A percentile compares a stretch with the other conserved stretches of the same genome.
phyloP scores from a whole-genome alignment of 35 echinoderm and acorn worm genomes.

The Heliocidaris erythrogramma region DNA sequence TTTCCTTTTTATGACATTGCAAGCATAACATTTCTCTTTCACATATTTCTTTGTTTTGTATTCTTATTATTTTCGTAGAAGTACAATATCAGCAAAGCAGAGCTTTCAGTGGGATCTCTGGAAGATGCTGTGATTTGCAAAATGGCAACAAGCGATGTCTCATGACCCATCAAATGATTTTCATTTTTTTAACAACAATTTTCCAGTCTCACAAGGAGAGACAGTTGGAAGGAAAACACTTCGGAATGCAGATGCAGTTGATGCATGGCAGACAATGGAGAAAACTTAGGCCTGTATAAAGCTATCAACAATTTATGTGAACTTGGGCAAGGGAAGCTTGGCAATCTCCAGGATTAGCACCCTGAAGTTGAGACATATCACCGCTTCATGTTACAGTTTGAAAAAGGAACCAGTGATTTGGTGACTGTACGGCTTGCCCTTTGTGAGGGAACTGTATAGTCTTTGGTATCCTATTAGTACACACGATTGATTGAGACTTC shows the following conservation, averaged over 20 bases:
- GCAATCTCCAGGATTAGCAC: neutral
- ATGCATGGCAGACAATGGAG: neutral
- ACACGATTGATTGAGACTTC: no score
- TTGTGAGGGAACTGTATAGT: no score
- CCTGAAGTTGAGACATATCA: neutral
- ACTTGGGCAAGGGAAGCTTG: no score
- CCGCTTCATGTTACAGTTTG: neutral
- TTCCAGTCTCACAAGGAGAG: no score
- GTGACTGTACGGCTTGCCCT: no score
- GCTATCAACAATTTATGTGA: neutral
- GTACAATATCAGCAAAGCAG: constrained; percentile 19
- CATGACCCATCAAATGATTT: neutral
- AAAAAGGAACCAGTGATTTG: no score
- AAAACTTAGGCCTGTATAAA: neutral
- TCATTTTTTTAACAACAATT: neutral
- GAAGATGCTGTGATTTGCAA: constrained; percentile 47
- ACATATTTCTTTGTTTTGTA: neutral
- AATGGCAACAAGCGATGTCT: constrained; percentile 41
- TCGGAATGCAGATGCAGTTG: no score
- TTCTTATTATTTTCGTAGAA: neutral
- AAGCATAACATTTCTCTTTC: no score
- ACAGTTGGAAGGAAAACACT: no score
- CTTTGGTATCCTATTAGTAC: no score
- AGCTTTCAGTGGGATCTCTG: constrained; percentile 8
- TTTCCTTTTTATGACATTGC: no score